A percentile compares a stretch with the other conserved stretches of the same genome.
phyloP scores from a whole-genome alignment of 2,113 vertebrate species.

The Mobula birostris region DNA sequence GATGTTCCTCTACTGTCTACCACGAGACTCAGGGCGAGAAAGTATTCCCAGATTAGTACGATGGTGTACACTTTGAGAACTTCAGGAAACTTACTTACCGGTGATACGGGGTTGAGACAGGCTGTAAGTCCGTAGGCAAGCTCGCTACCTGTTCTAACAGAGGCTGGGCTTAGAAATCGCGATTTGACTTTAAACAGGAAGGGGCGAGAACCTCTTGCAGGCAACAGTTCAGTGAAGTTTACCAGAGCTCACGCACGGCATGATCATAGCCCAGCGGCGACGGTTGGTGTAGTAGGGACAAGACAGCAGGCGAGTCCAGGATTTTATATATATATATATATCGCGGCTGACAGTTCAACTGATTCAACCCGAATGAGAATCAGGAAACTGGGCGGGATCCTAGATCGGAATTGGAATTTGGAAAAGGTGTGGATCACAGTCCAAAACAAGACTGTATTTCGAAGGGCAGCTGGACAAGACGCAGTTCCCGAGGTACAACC shows the following conservation, averaged over 20 bases:
- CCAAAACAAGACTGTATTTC: background rate
- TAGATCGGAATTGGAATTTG: background rate
- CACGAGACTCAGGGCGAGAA: background rate
- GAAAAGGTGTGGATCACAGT: too few relatives aligned
- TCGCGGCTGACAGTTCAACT: background rate
- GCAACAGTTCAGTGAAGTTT: background rate
- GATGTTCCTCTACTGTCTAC: background rate
- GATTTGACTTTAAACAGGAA: background rate
- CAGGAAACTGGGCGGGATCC: background rate
- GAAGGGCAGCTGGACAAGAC: too few relatives aligned
- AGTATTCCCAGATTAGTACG: background rate
- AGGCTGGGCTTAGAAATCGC: background rate
- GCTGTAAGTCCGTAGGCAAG: background rate
- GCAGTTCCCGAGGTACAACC: too few relatives aligned
- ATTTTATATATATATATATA: background rate
- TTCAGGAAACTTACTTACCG: background rate
- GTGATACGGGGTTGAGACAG: background rate
- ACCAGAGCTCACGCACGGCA: background rate
- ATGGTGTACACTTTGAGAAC: background rate
- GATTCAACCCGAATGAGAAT: background rate
- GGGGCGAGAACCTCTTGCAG: background rate
- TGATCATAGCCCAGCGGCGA: too few relatives aligned
- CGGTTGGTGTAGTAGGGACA: too few relatives aligned
- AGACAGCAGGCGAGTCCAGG: background rate
- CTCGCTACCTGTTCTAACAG: background rate